Conservation (phyloP, 2,113 vertebrate species). For the Aphelocoma coerulescens region DNA sequence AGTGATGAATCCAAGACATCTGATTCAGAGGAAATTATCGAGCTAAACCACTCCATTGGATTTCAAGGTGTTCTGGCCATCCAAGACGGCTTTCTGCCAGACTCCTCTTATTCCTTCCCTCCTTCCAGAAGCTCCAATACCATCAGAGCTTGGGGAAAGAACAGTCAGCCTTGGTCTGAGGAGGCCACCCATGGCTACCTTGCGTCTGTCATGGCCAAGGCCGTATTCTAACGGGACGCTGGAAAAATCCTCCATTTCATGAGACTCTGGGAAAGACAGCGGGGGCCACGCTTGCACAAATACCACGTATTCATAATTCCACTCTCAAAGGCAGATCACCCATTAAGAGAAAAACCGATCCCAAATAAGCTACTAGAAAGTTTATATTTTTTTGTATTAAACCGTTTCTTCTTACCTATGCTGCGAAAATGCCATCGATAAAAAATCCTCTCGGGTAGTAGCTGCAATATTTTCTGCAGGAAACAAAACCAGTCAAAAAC, state of each 20-base stretch:
- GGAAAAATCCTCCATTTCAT: not conserved
- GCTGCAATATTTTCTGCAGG: slow-evolving; percentile 95
- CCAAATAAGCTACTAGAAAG: not conserved
- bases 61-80: not conserved
- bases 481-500: slow-evolving; percentile 52
- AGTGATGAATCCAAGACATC: not conserved
- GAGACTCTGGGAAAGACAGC: not conserved
- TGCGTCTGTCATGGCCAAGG: not conserved
- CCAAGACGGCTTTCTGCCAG: not conserved
- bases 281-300: not conserved
- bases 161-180: fast-evolving
- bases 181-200: not conserved
- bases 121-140: not conserved
- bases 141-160: fast-evolving
- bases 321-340: not conserved
- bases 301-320: not conserved
- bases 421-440: slow-evolving; percentile 99
- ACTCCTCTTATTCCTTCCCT: not conserved
- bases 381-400: not conserved
- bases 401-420: slow-evolving; percentile 86
- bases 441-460: slow-evolving; percentile 97
- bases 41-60: not conserved
- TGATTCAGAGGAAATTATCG: not conserved
- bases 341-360: not conserved
- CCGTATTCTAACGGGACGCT: not conserved